Evolutionary conservation across 1,140 invertebrate species (phyloP).

Genomic region (Drosophila malerkotliana): DNA sequence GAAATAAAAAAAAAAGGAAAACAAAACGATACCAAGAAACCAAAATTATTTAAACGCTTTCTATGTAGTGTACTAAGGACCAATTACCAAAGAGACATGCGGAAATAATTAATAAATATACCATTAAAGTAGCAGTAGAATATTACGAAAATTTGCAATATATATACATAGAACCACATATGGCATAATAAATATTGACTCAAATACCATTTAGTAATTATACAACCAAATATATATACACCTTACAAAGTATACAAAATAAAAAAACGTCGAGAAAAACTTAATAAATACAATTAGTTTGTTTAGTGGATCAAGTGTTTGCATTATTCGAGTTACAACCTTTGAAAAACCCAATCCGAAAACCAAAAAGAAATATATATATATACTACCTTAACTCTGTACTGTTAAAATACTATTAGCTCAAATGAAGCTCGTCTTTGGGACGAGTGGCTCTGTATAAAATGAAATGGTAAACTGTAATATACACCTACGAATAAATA

Average conservation of each 20-base stretch:
- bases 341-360: conserved; percentile 20
- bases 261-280: conserved; percentile 23
- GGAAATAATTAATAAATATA: conserved; percentile 45
- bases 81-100: conserved; percentile 71
- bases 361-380: conserved; percentile 14
- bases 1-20: conserved; percentile 53
- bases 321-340: conserved; percentile 69
- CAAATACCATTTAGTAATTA: conserved; percentile 77
- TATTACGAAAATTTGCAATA: conserved; percentile 61
- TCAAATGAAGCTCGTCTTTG: conserved; percentile 39
- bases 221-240: conserved; percentile 56
- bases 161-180: conserved; percentile 47
- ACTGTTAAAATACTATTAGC: conserved; percentile 62
- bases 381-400: conserved; percentile 26
- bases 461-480: conserved; percentile 57
- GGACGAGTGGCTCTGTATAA: conserved; percentile 58
- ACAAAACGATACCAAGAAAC: conserved; percentile 39
- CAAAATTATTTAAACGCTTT: conserved; percentile 69
- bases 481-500: conserved; percentile 60
- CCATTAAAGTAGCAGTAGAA: conserved; percentile 41
- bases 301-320: conserved; percentile 74
- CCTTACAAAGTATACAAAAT: conserved; percentile 43
- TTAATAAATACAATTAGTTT: conserved; percentile 60
- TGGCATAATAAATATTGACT: conserved; percentile 67
- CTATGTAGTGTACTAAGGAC: conserved; percentile 81